Percentiles rank a stretch among this genome's conserved stretches.
phyloP scores from a whole-genome alignment of 2,113 vertebrate genomes.

The Atlantisia rogersi region DNA sequence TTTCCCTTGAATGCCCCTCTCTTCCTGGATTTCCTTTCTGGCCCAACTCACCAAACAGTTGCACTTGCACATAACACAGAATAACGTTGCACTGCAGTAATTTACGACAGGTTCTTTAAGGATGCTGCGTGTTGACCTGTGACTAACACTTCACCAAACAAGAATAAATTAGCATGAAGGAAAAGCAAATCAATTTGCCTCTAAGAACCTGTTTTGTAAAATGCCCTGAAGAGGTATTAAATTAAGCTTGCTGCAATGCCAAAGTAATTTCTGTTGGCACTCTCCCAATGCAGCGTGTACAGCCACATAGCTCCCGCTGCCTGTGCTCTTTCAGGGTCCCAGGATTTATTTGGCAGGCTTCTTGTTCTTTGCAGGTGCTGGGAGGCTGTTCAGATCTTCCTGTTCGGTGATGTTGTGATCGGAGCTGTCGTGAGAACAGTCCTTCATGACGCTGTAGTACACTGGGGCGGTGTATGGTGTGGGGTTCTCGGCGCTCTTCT shows the following conservation, averaged over 20 bases:
- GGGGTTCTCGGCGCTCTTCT: conserved; percentile 24
- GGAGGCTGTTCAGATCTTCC: conserved; percentile 66
- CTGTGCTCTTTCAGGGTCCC: background rate
- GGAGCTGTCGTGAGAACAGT: conserved; percentile 72
- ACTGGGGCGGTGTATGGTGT: conserved; percentile 40
- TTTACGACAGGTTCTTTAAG: background rate
- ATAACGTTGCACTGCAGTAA: background rate
- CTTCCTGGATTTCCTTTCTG: background rate
- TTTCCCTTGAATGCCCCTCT: background rate
- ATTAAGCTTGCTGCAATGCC: background rate
- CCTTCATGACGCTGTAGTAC: conserved; percentile 78
- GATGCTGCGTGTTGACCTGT: background rate
- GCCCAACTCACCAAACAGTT: background rate
- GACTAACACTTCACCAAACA: background rate
- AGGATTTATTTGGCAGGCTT: conserved; percentile 19
- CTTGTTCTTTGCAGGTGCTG: conserved; percentile 19
- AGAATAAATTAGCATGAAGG: background rate
- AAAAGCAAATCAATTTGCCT: conserved; percentile 10
- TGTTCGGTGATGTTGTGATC: conserved; percentile 67
- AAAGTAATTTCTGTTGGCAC: background rate
- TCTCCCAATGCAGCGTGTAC: background rate
- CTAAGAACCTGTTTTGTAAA: background rate
- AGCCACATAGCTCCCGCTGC: background rate
- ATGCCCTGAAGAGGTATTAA: background rate
- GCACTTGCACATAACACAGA: background rate